phyloP scores from a whole-genome alignment of 1,140 invertebrate species.

The Lucilia sericata region DNA sequence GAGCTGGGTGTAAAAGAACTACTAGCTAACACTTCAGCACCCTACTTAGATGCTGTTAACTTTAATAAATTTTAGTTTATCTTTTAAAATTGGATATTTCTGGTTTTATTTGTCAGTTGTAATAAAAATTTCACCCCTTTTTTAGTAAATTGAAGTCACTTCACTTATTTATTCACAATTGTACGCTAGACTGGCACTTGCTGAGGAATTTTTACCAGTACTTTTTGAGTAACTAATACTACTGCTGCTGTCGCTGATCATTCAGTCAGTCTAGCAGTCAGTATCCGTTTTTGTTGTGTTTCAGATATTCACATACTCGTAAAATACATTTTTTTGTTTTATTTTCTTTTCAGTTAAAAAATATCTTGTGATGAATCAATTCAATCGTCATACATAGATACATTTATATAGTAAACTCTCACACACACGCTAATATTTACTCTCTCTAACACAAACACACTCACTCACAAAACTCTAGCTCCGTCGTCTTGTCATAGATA shows the following conservation, averaged over 20 bases:
- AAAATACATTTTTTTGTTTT: not conserved
- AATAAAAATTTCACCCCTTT: constrained; percentile 22
- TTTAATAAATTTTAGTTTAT: not conserved
- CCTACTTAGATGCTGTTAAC: not conserved
- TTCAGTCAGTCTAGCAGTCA: not conserved
- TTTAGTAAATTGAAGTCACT: not conserved
- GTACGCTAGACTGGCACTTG: not conserved
- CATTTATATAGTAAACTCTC: constrained; percentile 15
- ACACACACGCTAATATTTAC: constrained; percentile 1
- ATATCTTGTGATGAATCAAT: constrained; percentile 42
- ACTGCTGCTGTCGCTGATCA: not conserved
- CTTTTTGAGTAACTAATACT: not conserved
- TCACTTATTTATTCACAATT: not conserved
- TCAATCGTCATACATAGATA: constrained; percentile 32
- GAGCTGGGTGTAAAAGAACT: not conserved
- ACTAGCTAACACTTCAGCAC: not conserved
- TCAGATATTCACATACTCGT: constrained; percentile 6
- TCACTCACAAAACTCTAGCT: not conserved
- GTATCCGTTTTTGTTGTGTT: constrained; percentile 19
- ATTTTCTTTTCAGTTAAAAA: constrained; percentile 1
- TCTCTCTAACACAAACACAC: constrained; percentile 3
- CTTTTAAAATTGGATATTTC: not conserved
- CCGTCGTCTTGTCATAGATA: constrained; percentile 4
- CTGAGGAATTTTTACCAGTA: not conserved
- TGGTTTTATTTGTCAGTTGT: not conserved